These are phyloP conservation scores for Synanthedon andrenaeformis DNA, from an alignment of 2,888 invertebrate species.

Conservation along the genomic window DNA sequence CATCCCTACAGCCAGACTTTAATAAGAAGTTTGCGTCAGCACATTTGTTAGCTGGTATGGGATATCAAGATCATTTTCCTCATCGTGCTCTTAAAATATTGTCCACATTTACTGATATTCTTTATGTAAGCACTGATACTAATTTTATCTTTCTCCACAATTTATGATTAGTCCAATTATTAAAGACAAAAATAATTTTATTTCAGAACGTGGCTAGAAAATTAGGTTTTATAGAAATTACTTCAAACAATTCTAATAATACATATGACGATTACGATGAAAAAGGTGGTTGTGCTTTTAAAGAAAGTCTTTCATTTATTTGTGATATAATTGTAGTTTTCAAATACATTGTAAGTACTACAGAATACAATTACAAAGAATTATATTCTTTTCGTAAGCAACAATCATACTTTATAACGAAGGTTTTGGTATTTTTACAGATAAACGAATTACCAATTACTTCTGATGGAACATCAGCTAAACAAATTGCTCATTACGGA, in stretches of 20 bases:
- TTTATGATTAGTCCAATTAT: not conserved
- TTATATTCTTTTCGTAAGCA: too few species aligned
- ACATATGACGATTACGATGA: not conserved
- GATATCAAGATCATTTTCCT: slow-evolving; percentile 35
- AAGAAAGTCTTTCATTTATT: not conserved
- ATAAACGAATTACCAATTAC: too few species aligned
- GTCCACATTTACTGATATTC: not conserved
- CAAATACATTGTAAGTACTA: not conserved
- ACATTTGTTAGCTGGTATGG: slow-evolving; percentile 44
- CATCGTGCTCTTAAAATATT: slow-evolving; percentile 5
- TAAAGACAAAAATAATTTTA: not conserved
- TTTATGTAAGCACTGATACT: not conserved
- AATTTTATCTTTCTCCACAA: not conserved
- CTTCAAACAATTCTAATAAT: not conserved
- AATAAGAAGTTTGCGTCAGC: slow-evolving; percentile 39
- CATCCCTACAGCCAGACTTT: slow-evolving; percentile 35
- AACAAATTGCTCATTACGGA: slow-evolving; percentile 46
- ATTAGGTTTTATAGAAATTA: slow-evolving; percentile 22
- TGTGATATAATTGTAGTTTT: not conserved
- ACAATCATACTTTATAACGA: too few species aligned
- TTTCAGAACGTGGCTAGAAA: slow-evolving; percentile 16
- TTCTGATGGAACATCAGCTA: slow-evolving; percentile 24
- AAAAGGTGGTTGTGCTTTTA: not conserved
- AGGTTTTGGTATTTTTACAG: too few species aligned
- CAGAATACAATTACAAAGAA: too few species aligned